Evolutionary conservation across 2,797 vertebrate genomes (phyloP), one percentile per base, ranked within the genome.

Genomic region (Pseudochromis fuscus): DNA sequence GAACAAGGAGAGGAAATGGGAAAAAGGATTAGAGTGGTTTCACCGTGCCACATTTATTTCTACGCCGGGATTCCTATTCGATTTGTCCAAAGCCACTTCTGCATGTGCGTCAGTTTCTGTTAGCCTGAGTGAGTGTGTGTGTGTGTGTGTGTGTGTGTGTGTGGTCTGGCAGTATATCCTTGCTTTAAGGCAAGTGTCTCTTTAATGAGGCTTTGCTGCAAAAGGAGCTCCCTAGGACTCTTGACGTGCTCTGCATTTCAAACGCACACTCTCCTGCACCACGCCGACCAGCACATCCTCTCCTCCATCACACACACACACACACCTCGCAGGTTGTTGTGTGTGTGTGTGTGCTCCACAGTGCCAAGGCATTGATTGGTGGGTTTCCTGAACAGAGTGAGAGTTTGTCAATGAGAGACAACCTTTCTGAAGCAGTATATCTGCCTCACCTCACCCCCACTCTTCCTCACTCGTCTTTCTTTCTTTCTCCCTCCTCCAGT

Each of bases 161-260:
- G 87, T 79, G 86, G 86, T 88, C 89, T 88, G 77, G 76, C 85
- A 88, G 84, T 90, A 89, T 91, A 91, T 92, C 89, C 88, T 83
- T 59, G 90, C 85, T 93, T 92, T 92, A 91, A 91, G 89, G 89
- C 91, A 85, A 89, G 87, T 84, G 90, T 92, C 86, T 89, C 89
- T 91, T 92, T 94, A 95, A 92, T 94, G 92, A 94, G 92, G 90
- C 92, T 93, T 90, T 90, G 90, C 88, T 88, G 91, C 90, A 91
- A 88, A 91, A 88, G 83, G 84, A 83, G 83, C 87, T 88, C 90
- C 87, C 86, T 67, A 73, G 83, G 83, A 84, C 81, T 84, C 81
- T 73, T 81, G 86, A 90, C 84, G 91, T 93, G 91, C 83, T 87
- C 86, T 82, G 93, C 89, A 93, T 94, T 86, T 90, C 85, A 94